These are phyloP conservation scores for Drosophila silvestris DNA, from an alignment of 2,888 invertebrate species.

Conservation along the genomic window DNA sequence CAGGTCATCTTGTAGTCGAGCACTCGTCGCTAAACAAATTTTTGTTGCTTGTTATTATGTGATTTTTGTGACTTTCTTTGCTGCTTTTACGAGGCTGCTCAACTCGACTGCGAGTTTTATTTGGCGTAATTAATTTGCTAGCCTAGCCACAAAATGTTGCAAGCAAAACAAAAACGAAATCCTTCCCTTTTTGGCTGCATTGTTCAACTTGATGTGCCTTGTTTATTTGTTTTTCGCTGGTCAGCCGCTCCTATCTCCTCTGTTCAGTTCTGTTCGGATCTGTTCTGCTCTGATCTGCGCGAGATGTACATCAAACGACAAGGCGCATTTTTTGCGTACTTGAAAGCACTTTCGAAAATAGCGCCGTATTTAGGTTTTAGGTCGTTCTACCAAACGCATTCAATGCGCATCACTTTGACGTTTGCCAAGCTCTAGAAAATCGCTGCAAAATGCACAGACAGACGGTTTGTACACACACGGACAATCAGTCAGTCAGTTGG, in stretches of 20 bases:
- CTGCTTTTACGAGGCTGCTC: slow-evolving; percentile 41
- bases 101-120: slow-evolving; percentile 33
- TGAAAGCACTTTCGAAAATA: slow-evolving; percentile 71
- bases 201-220: slow-evolving; percentile 50
- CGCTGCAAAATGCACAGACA: slow-evolving; percentile 41
- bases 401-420: slow-evolving; percentile 73
- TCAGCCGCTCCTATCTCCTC: slow-evolving; percentile 38
- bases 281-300: slow-evolving; percentile 29
- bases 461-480: slow-evolving; percentile 10
- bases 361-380: slow-evolving; percentile 77
- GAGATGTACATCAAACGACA: slow-evolving; percentile 63
- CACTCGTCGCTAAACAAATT: not conserved
- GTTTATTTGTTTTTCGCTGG: slow-evolving; percentile 51
- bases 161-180: slow-evolving; percentile 24
- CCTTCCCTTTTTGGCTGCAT: slow-evolving; percentile 54
- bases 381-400: slow-evolving; percentile 69
- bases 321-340: slow-evolving; percentile 66
- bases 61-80: slow-evolving; percentile 56
- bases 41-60: slow-evolving; percentile 24
- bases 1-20: slow-evolving; percentile 8
- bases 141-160: slow-evolving; percentile 39
- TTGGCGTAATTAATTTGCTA: slow-evolving; percentile 66
- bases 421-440: slow-evolving; percentile 65
- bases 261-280: not conserved
- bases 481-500: slow-evolving; percentile 49